phyloP scores from a whole-genome alignment of 2,888 invertebrate species.

The Sphaerophoria taeniata region DNA sequence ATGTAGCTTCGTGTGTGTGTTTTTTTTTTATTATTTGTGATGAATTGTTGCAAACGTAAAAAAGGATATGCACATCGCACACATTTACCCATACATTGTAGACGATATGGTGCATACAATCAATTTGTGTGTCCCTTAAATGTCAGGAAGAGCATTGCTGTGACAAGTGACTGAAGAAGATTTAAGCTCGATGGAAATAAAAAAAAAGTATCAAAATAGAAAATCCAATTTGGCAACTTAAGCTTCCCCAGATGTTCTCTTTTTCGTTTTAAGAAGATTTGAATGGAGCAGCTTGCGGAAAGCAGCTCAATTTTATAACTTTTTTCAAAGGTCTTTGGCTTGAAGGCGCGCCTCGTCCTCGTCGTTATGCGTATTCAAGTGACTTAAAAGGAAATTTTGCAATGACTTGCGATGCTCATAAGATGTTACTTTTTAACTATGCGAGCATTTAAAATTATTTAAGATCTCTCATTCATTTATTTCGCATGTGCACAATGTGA shows the following conservation, averaged over 20 bases:
- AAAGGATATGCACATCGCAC: slow-evolving; percentile 14
- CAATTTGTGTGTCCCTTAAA: slow-evolving; percentile 11
- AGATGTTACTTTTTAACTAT: slow-evolving; percentile 4
- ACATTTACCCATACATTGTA: not conserved
- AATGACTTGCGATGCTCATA: not conserved
- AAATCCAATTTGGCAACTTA: slow-evolving; percentile 16
- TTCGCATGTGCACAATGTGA: slow-evolving; percentile 16
- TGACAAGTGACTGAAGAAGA: slow-evolving; percentile 45
- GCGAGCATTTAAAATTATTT: slow-evolving; percentile 5
- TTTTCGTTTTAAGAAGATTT: not conserved
- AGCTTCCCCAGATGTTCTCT: not conserved
- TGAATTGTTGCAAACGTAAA: slow-evolving; percentile 35
- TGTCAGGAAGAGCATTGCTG: slow-evolving; percentile 36
- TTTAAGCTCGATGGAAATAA: slow-evolving; percentile 25
- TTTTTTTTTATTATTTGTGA: slow-evolving; percentile 33
- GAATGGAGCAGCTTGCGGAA: not conserved
- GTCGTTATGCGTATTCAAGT: not conserved
- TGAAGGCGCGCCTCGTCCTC: not conserved
- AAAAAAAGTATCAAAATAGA: slow-evolving; percentile 4
- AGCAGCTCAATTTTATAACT: not conserved
- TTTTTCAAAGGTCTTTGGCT: not conserved
- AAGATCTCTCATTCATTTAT: slow-evolving; percentile 2
- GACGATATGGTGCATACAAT: slow-evolving; percentile 24
- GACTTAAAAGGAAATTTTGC: not conserved
- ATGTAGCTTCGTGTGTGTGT: not conserved